Percentiles rank a stretch among this genome's conserved stretches.
Evolutionary conservation across 2,797 vertebrate genomes (phyloP).

Genomic region (Sandelia bainsii): DNA sequence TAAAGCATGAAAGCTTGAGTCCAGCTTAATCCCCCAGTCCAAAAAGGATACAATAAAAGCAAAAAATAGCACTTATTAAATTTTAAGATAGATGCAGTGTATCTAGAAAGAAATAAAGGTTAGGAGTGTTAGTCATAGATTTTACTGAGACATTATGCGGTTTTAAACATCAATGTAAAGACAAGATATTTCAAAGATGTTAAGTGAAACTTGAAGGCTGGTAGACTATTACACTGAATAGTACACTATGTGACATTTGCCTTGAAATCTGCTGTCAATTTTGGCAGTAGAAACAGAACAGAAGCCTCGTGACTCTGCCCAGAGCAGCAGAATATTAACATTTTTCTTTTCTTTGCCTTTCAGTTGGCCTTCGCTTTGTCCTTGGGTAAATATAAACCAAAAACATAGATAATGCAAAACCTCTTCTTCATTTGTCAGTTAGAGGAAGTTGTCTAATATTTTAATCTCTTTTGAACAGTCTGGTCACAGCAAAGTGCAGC

Average conservation of each 20-base stretch:
- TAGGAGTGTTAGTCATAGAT: neutral
- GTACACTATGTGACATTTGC: constrained; percentile 59
- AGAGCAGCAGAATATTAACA: constrained; percentile 57
- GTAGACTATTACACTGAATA: constrained; percentile 36
- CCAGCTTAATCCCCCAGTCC: constrained; percentile 2
- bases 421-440: neutral
- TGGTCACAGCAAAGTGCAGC: constrained; percentile 5
- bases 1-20: constrained; percentile 29
- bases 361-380: constrained; percentile 54
- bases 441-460: constrained; percentile 25
- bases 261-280: constrained; percentile 56
- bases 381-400: constrained; percentile 47
- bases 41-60: neutral
- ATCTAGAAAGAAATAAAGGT: constrained; percentile 7
- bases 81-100: constrained; percentile 3
- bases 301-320: constrained; percentile 58
- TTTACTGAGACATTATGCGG: constrained; percentile 6
- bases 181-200: constrained; percentile 33
- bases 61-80: constrained; percentile 3
- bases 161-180: constrained; percentile 13
- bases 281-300: constrained; percentile 59
- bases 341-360: constrained; percentile 57
- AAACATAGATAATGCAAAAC: constrained; percentile 2
- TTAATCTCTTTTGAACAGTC: constrained; percentile 22
- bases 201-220: constrained; percentile 22